Percentiles rank a stretch among this genome's conserved stretches.
These are phyloP conservation scores for Piezodorus guildinii DNA, from an alignment of 1,140 invertebrate species.

Conservation along the genomic window DNA sequence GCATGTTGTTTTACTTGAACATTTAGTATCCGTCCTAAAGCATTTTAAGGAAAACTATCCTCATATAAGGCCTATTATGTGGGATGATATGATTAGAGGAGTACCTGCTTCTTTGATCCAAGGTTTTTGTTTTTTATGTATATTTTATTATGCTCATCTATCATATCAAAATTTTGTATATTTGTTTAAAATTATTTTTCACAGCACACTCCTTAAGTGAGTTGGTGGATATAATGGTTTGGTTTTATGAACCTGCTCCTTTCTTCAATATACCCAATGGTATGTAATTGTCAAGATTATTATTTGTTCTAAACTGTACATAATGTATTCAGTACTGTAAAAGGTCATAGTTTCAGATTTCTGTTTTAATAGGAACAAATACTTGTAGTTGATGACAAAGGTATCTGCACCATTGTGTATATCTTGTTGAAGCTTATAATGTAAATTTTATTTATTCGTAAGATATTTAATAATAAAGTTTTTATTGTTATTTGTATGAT, in stretches of 20 bases:
- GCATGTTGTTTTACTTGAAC: slow-evolving; percentile 51
- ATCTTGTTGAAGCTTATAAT: no score
- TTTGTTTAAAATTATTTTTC: slow-evolving; percentile 29
- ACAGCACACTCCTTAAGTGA: slow-evolving; percentile 50
- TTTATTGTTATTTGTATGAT: no score
- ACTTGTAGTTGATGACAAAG: no score
- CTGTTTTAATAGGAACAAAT: no score
- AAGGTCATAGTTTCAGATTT: no score
- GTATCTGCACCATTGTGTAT: no score
- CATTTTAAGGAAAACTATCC: slow-evolving; percentile 51
- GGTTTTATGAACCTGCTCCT: slow-evolving; percentile 48
- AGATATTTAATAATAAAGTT: no score
- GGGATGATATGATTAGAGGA: slow-evolving; percentile 86
- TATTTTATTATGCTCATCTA: background rate
- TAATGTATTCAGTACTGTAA: no score
- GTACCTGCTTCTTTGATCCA: slow-evolving; percentile 50
- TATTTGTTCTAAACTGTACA: background rate
- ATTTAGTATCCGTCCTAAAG: slow-evolving; percentile 49
- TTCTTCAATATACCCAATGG: slow-evolving; percentile 37
- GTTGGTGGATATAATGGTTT: slow-evolving; percentile 75
- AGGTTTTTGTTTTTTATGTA: slow-evolving; percentile 30
- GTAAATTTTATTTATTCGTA: no score
- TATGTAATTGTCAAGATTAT: slow-evolving; percentile 26
- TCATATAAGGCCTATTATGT: slow-evolving; percentile 63
- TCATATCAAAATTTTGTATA: no score